Evolutionary conservation across 2,113 vertebrate species (phyloP), one percentile per base, ranked within the genome.

Genomic region (Tautogolabrus adspersus): DNA sequence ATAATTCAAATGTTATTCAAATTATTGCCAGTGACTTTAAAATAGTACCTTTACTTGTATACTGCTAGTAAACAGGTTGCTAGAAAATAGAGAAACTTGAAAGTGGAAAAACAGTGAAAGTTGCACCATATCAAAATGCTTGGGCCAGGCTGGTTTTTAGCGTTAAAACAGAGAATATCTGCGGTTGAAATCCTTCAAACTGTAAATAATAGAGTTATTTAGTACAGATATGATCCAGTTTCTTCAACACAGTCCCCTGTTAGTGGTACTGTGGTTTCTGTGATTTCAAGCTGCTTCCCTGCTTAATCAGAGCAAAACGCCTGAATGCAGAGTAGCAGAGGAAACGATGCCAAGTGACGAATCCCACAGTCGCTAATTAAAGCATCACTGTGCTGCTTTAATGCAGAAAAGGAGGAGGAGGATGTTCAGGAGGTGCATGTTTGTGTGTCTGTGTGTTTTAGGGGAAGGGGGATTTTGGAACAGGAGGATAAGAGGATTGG

Each of bases 301-400:
- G 66, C 81, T 86, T 69, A 52, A 72, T 77, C 38, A 55, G 67
- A 66, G 71, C 60, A 73, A 64, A 86, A 54, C 30, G 19, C 26
- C 54, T 74, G 75, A 52, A 61, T 66, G 71, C 73, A 82, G 66
- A 60, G 61, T 49, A 72, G 67, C n/a, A 60, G 60, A 65, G 65
- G 62, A 82, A 63, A 75, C 75, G 77, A 77, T 71, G 83, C 87
- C 83, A 73, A 85, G 83, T 80, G 75, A 88, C 81, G 71, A 87
- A 89, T 87, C 74, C 47, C 86, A 76, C 52, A 85, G 77, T 83
- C 61, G 26, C 87, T 92, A 88, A 89, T 89, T 88, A 92, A 89
- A 72, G 78, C 87, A 77, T 77, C 63, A 70, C 37, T 72, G 55
- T 66, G 72, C 51, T 5, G 15, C 62, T 69, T 57, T 63, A 58